Conservation (phyloP, 2,888 invertebrate genomes). For the Nephrocerus scutellatus region DNA sequence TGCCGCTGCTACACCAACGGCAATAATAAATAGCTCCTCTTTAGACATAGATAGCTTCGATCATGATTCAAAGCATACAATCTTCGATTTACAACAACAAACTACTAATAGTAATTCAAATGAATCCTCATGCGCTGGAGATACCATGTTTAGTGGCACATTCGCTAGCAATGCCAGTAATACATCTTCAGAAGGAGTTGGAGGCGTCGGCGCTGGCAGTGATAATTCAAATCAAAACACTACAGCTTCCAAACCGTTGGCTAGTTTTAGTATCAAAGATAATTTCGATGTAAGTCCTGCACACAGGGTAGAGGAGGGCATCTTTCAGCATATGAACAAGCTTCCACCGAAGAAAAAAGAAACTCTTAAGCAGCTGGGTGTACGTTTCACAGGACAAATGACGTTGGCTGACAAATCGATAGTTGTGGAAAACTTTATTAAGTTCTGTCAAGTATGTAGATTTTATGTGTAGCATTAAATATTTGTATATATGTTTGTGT, state of each 20-base stretch:
- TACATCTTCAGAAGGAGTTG: conserved; percentile 43
- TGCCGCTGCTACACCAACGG: conserved; percentile 38
- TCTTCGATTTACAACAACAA: conserved; percentile 42
- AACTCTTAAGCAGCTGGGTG: conserved; percentile 43
- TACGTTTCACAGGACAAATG: conserved; percentile 47
- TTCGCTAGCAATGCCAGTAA: conserved; percentile 46
- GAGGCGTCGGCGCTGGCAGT: conserved; percentile 31
- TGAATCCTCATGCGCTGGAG: conserved; percentile 37
- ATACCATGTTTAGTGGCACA: conserved; percentile 34
- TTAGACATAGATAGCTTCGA: conserved; percentile 41
- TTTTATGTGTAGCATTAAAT: conserved; percentile 6
- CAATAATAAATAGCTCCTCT: conserved; percentile 34
- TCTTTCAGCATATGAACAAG: conserved; percentile 47
- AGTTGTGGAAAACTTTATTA: conserved; percentile 47
- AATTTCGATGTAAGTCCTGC: conserved; percentile 46
- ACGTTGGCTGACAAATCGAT: conserved; percentile 46
- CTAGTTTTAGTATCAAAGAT: conserved; percentile 43
- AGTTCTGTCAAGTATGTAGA: conserved; percentile 44
- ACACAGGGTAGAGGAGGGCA: conserved; percentile 47
- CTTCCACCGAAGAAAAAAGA: conserved; percentile 46
- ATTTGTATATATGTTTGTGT: background rate
- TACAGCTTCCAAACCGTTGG: conserved; percentile 37
- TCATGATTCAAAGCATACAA: conserved; percentile 45
- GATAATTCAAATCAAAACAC: conserved; percentile 23
- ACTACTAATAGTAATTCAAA: conserved; percentile 41